Evolutionary conservation across 2,113 vertebrate genomes (phyloP).

Genomic region (Zapus hudsonius): DNA sequence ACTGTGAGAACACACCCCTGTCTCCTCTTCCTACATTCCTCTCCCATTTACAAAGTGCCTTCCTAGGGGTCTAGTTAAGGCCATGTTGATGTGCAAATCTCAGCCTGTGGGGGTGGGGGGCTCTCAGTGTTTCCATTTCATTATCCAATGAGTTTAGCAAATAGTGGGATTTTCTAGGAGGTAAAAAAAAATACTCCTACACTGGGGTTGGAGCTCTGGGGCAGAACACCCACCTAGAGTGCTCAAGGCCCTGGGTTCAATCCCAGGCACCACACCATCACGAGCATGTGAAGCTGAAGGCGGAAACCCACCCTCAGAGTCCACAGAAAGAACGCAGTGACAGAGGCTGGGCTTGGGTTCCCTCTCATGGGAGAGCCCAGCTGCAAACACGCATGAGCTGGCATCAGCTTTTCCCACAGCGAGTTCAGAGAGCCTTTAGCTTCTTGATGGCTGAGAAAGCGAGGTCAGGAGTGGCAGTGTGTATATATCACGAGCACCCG

Average conservation of each 20-base stretch:
- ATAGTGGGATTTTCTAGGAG: neutral
- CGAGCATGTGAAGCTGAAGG: neutral
- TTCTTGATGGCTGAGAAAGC: neutral
- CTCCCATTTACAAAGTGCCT: neutral
- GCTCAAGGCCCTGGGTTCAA: neutral
- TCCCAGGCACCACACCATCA: neutral
- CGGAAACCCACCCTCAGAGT: neutral
- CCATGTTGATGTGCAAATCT: neutral
- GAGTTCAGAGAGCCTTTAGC: neutral
- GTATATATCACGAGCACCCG: rapidly evolving
- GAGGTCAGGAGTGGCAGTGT: neutral
- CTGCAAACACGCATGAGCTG: neutral
- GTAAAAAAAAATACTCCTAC: neutral
- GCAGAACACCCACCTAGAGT: neutral
- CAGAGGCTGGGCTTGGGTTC: neutral
- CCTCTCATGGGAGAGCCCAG: neutral
- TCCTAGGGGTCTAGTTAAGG: rapidly evolving
- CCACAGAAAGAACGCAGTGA: neutral
- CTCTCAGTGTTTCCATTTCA: neutral
- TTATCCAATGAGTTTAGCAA: neutral
- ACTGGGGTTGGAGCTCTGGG: neutral
- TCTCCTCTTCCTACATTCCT: too few relatives aligned
- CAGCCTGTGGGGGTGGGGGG: neutral
- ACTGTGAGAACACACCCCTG: rapidly evolving
- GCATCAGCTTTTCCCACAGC: rapidly evolving